These are phyloP conservation scores for Musca domestica DNA, from an alignment of 1,140 invertebrate genomes.

Conservation along the genomic window DNA sequence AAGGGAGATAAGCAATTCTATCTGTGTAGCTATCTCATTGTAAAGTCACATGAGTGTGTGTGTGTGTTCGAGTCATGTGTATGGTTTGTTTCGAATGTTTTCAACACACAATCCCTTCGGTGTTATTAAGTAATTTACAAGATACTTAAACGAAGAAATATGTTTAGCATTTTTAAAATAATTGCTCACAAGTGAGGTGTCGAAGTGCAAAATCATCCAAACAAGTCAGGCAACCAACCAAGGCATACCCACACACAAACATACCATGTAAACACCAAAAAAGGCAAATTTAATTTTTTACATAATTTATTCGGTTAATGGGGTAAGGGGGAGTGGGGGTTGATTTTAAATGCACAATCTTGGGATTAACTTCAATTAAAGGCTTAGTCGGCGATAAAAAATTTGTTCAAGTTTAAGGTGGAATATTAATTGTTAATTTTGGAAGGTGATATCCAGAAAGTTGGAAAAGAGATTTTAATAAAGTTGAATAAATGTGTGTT, in stretches of 20 bases:
- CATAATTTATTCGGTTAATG: neutral
- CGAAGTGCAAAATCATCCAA: neutral
- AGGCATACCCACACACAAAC: neutral
- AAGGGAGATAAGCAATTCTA: too few species aligned
- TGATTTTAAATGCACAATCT: too few species aligned
- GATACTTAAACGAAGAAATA: slow-evolving; percentile 21
- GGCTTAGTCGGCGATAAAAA: too few species aligned
- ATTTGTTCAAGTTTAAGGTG: too few species aligned
- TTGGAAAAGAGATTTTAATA: too few species aligned
- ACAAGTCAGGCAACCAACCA: too few species aligned
- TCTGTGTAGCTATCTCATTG: too few species aligned
- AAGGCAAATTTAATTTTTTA: neutral
- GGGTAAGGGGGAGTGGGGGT: neutral
- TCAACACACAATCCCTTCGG: slow-evolving; percentile 16
- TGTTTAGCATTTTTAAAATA: slow-evolving; percentile 21
- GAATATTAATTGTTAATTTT: too few species aligned
- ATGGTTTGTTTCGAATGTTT: neutral
- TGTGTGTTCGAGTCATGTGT: neutral
- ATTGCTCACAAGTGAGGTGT: slow-evolving; percentile 19
- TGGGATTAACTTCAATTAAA: too few species aligned
- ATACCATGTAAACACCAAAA: too few species aligned
- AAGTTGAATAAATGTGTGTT: too few species aligned
- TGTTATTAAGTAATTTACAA: slow-evolving; percentile 22
- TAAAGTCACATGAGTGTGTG: neutral
- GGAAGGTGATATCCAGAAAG: too few species aligned